Evolutionary conservation across 1,140 invertebrate species (phyloP), one percentile per base, ranked within the genome.

Genomic region (Plodia interpunctella): DNA sequence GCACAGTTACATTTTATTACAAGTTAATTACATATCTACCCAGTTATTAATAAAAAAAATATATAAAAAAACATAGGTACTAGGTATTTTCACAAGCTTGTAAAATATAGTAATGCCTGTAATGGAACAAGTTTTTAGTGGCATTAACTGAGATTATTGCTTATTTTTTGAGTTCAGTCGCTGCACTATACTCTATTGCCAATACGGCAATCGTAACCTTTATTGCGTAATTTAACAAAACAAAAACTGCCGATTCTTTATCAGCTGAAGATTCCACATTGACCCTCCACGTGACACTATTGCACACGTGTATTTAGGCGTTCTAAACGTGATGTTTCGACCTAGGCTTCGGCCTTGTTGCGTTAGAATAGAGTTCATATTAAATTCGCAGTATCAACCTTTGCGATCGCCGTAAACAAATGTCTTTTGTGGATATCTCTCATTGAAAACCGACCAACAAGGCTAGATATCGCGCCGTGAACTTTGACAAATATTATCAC

Each of bases 401-500:
- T 4, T 44, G 38, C 15, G 38, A 44, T 10, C 38, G 15, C 38
- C 38, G 38, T 44, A 44, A n/a, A 44, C 15, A n/a, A 44, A 44
- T 13, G 38, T 44, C 38, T 44, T 44, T 5, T 2, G 10, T 44
- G 38, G 38, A 44, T 44, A 44, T 44, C 38, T 44, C 38, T 44
- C 38, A 44, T 44, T 44, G 38, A 44, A 44, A n/a, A 15, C 38
- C 30, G 30, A 2, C 8, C 9, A 80, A 76, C 68, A 77, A 73
- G 68, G 61, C 44, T 59, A 49, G 15, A 63, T 84, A 80, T 77
- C n/a, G 38, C 38, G 38, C 38, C 19, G 15, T 70, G 74, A 81
- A 80, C 80, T 81, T 80, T 81, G 76, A 74, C 74, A 55, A 63
- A 51, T 25, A 59, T 35, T 84, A 84, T 78, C 78, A 38, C 30